Evolutionary conservation across 2,888 invertebrate species (phyloP), one percentile per base, ranked within the genome.

Genomic region (Callyntrura guangdongensis): DNA sequence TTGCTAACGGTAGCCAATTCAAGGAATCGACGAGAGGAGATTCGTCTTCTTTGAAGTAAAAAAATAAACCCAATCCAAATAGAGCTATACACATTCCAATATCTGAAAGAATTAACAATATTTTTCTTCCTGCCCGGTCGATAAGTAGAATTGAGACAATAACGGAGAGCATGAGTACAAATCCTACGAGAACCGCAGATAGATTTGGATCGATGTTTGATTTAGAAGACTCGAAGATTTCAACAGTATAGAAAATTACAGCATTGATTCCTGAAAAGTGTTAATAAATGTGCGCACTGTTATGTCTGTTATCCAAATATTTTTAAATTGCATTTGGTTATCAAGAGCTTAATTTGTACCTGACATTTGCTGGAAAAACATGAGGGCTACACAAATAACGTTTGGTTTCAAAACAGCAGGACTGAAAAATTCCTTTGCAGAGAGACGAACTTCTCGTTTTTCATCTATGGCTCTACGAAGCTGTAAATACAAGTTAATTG

Each of bases 111-210:
- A 98, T 96, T 2, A 99, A 95, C 4, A 98, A 96, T 1, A 97
- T 96, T 93, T 97, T 97, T 89, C 99, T 96, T 0, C 98, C 98
- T 8, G 97, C 97, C 91, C 96, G 96, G 92, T 99, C 98, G 14
- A 98, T 96, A 0, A 98, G 95, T 17, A 97, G 93, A 0, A 97
- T 95, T 0, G 96, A 95, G 0, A 95, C 49, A 17, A 84, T 85
- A n/a, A 91, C 89, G 11, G 92, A 89, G 6, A 92, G 82, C 77
- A 89, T 86, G 2, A 92, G 79, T 1, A 91, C 92, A 0, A 92
- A 59, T 25, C 91, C 92, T 9, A 93, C 90, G 14, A 93, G 90
- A 11, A 90, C 86, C 9, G 92, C 82, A 5, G 90, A 91, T 2
- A 93, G 3, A 36, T 87, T 88, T 22, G 92, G 86, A 61, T 92